Evolutionary conservation across 2,113 vertebrate species (phyloP).

Genomic region (Tetrax tetrax): DNA sequence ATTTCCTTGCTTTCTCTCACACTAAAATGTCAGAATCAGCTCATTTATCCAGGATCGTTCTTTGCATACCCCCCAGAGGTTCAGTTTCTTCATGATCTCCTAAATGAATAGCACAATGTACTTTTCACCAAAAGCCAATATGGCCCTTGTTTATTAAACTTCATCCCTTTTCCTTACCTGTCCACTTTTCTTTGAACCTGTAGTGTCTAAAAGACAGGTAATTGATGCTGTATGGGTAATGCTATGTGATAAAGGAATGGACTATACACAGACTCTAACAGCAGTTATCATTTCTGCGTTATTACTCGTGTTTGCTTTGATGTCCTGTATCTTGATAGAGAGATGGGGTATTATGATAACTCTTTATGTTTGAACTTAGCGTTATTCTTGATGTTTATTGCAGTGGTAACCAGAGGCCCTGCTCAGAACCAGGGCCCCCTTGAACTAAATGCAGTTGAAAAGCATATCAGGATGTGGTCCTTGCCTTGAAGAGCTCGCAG

Average conservation of each 20-base stretch:
- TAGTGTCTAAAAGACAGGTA: not conserved
- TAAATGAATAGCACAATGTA: not conserved
- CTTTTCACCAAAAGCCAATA: not conserved
- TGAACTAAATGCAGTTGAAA: not conserved
- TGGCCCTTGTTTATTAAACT: not conserved
- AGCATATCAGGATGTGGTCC: not conserved
- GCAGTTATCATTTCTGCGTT: constrained; percentile 13
- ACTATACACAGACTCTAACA: not conserved
- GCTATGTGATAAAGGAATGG: not conserved
- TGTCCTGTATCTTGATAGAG: not conserved
- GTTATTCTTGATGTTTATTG: not conserved
- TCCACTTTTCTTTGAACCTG: not conserved
- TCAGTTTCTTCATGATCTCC: not conserved
- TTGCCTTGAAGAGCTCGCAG: not conserved
- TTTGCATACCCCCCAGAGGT: not conserved
- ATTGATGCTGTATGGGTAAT: not conserved
- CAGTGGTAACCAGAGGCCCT: not conserved
- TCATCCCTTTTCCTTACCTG: not conserved
- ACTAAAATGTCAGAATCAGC: constrained; percentile 8
- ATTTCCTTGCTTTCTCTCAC: constrained; percentile 58
- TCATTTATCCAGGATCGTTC: constrained; percentile 11
- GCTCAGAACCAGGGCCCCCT: not conserved
- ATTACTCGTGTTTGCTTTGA: not conserved
- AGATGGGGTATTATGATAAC: not conserved
- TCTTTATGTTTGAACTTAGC: not conserved